Conservation (phyloP, 2,797 vertebrate genomes). For the Neoniphon sammara region DNA sequence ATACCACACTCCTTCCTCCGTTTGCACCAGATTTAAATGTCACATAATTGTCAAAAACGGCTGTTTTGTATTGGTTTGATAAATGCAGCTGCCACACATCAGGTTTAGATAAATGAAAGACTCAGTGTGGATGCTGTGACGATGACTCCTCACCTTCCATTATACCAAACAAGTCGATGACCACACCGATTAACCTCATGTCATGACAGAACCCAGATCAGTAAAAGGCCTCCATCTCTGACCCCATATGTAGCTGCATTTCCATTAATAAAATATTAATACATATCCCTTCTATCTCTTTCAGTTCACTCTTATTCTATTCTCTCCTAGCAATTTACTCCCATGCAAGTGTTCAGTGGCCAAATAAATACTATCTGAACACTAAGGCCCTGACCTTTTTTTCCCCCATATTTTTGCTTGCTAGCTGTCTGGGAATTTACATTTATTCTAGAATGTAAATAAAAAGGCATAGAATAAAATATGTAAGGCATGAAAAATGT, state of each 20-base stretch:
- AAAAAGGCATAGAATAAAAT: no score
- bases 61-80: neutral
- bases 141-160: conserved; percentile 2
- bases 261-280: neutral
- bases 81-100: neutral
- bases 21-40: conserved; percentile 3
- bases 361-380: neutral
- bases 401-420: neutral
- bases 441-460: neutral
- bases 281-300: neutral
- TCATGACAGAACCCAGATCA: neutral
- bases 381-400: neutral
- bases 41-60: neutral
- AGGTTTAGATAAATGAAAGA: neutral
- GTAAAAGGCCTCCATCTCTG: neutral
- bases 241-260: neutral
- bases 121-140: neutral
- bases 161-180: neutral
- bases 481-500: no score
- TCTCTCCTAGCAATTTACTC: neutral
- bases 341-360: neutral
- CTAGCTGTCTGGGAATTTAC: no score
- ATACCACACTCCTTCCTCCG: neutral
- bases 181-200: neutral
- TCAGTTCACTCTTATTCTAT: neutral